Conservation (phyloP, 2,888 invertebrate genomes). For the Ctenicera cuprea region DNA sequence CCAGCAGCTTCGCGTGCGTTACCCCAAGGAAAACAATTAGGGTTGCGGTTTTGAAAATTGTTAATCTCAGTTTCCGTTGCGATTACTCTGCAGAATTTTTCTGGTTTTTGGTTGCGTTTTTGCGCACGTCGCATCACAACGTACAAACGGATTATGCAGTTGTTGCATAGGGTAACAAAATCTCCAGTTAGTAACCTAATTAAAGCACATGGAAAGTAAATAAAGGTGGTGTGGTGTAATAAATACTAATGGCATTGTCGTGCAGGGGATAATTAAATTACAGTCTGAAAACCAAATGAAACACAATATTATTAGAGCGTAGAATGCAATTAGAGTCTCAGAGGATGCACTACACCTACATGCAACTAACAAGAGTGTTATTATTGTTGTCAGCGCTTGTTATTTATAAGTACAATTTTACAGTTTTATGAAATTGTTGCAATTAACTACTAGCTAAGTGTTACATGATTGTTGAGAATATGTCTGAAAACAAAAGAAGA, state of each 20-base stretch:
- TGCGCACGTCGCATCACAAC: too few species aligned
- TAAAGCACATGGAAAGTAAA: background rate
- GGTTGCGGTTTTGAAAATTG: too few species aligned
- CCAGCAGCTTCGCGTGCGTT: too few species aligned
- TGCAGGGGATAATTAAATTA: conserved; percentile 8
- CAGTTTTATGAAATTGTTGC: background rate
- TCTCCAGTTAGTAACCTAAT: background rate
- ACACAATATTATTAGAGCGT: background rate
- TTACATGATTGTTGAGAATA: too few species aligned
- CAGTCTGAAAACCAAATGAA: background rate
- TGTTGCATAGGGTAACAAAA: background rate
- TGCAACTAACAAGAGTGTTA: background rate
- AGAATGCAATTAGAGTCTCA: conserved; percentile 1
- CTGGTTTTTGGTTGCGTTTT: too few species aligned
- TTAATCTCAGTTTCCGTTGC: too few species aligned
- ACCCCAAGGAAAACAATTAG: too few species aligned
- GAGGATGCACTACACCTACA: background rate
- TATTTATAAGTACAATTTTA: background rate
- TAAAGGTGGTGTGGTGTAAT: background rate
- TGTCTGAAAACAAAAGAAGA: too few species aligned
- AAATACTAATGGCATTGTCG: background rate
- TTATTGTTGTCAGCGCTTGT: background rate
- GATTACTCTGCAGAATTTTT: too few species aligned
- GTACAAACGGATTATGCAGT: background rate
- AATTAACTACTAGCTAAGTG: background rate